phyloP scores from a whole-genome alignment of 2,797 vertebrate species.

The Odontamblyopus lacepedii region DNA sequence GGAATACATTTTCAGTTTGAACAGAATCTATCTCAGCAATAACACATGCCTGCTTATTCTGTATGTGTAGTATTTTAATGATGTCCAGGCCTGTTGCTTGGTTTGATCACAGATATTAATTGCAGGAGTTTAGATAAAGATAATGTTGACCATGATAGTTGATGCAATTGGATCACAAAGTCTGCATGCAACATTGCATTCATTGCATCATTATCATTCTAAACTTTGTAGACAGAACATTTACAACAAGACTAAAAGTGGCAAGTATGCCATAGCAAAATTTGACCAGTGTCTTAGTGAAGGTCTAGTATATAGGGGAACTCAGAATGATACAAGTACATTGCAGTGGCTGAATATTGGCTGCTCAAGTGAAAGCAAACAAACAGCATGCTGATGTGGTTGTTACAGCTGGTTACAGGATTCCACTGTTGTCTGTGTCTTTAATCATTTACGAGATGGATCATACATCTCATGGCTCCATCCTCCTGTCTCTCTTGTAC shows the following conservation, averaged over 20 bases:
- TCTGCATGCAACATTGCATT: too few species aligned
- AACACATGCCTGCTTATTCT: not conserved
- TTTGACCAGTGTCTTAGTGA: not conserved
- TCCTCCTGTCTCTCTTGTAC: conserved; percentile 55
- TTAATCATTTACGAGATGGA: conserved; percentile 73
- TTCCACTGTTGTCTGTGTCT: conserved; percentile 55
- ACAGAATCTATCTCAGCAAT: not conserved
- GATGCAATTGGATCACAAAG: too few species aligned
- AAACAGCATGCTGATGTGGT: conserved; percentile 5
- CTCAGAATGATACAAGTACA: not conserved
- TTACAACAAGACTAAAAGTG: not conserved
- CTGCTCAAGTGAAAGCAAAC: conserved; percentile 35
- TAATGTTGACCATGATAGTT: too few species aligned
- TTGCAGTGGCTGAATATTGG: not conserved
- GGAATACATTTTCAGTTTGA: conserved; percentile 45
- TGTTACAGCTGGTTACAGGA: conserved; percentile 36
- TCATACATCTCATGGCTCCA: conserved; percentile 48
- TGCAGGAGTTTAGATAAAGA: not conserved
- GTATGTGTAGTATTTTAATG: not conserved
- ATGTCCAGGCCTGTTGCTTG: not conserved
- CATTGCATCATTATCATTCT: too few species aligned
- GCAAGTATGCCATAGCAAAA: not conserved
- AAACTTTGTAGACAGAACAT: not conserved
- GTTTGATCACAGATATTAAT: not conserved
- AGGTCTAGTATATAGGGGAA: not conserved